A percentile compares a stretch with the other conserved stretches of the same genome.
Conservation (phyloP, 2,113 vertebrate genomes). For the Nicator chloris region DNA sequence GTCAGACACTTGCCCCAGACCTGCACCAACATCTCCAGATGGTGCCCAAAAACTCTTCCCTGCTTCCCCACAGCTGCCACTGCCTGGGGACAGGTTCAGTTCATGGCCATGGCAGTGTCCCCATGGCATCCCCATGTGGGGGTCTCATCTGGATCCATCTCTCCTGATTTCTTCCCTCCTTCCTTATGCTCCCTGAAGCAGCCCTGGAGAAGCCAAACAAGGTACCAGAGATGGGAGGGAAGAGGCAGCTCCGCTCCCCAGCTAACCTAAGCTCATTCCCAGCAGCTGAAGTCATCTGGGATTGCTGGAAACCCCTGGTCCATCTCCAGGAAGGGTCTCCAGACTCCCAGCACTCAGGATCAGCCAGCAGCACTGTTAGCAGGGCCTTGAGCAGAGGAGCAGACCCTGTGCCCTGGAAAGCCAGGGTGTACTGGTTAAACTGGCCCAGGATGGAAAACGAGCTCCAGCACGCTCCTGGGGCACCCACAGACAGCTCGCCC, state of each 20-base stretch:
- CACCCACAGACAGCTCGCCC: fast-evolving
- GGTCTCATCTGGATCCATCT: background rate
- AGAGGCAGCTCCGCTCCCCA: background rate
- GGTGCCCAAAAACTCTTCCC: background rate
- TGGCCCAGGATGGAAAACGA: background rate
- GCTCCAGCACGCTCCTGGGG: fast-evolving
- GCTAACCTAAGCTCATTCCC: background rate
- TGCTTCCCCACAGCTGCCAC: fast-evolving
- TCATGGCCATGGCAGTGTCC: fast-evolving
- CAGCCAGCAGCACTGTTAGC: background rate
- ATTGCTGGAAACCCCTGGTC: background rate
- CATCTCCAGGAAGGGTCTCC: background rate
- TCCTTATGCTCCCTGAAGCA: background rate
- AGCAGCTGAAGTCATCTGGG: background rate
- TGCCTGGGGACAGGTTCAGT: fast-evolving
- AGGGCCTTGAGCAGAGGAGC: background rate
- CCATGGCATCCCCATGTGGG: fast-evolving
- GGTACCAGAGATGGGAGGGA: background rate
- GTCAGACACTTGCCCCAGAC: fast-evolving
- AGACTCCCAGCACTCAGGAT: background rate
- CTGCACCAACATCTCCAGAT: background rate
- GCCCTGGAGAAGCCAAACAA: background rate
- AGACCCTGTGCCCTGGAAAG: fast-evolving
- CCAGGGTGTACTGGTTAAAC: background rate
- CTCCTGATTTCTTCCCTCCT: background rate